Evolutionary conservation across 1,140 invertebrate genomes (phyloP).

Genomic region (Cydia fagiglandana): DNA sequence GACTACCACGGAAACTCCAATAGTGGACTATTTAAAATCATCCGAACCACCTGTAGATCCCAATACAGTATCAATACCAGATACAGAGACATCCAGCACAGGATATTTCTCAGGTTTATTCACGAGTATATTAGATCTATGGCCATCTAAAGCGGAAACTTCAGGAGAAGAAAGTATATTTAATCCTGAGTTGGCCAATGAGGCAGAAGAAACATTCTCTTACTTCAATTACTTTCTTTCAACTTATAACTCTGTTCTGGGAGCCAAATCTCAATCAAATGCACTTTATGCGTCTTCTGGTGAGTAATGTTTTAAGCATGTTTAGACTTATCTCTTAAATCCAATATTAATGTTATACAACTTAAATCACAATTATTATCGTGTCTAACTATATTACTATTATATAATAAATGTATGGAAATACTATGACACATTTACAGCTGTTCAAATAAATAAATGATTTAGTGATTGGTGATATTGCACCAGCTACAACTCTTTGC

Average conservation of each 20-base stretch:
- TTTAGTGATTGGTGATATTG: no score
- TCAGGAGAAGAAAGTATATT: conserved; percentile 53
- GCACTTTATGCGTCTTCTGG: conserved; percentile 59
- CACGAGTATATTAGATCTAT: conserved; percentile 57
- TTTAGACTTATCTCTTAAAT: no score
- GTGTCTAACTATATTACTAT: no score
- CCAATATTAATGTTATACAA: no score
- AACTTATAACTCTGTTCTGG: conserved; percentile 57
- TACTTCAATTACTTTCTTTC: conserved; percentile 57
- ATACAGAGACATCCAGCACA: conserved; percentile 40
- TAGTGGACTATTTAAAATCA: conserved; percentile 26
- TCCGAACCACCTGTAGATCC: conserved; percentile 32
- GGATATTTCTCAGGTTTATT: conserved; percentile 58
- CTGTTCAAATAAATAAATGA: no score
- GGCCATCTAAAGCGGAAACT: conserved; percentile 49
- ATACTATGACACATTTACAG: no score
- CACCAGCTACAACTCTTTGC: no score
- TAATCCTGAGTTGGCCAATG: conserved; percentile 51
- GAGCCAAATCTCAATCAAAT: conserved; percentile 54
- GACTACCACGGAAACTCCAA: conserved; percentile 33
- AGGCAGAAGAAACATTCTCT: conserved; percentile 53
- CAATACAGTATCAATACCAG: conserved; percentile 27
- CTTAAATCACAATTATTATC: conserved; percentile 3
- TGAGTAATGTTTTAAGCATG: conserved; percentile 40
- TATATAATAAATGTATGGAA: background rate